A percentile compares a stretch with the other conserved stretches of the same genome.
Evolutionary conservation across 2,797 vertebrate genomes (phyloP).

Genomic region (Acridotheres tristis): DNA sequence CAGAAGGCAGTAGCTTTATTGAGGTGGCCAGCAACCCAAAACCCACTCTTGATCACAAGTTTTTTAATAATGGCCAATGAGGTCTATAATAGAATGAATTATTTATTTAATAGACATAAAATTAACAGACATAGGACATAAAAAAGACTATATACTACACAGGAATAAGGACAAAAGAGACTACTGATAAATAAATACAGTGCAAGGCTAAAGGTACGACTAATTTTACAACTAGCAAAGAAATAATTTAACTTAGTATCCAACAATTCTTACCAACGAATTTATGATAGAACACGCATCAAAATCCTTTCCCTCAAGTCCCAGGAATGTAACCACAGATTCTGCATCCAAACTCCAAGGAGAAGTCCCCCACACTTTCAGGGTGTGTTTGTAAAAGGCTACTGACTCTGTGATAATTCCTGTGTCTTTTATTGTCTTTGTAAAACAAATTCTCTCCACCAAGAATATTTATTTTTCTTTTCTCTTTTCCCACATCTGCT

Average conservation of each 20-base stretch:
- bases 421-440: background rate
- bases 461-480: background rate
- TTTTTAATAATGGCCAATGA: background rate
- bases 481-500: background rate
- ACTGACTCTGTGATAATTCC: background rate
- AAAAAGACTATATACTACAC: background rate
- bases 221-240: background rate
- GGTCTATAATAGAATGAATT: background rate
- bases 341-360: accelerated
- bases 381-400: background rate
- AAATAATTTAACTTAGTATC: background rate
- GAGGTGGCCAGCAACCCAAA: background rate
- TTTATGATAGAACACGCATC: background rate
- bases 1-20: background rate
- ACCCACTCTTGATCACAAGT: too few relatives aligned
- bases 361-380: background rate
- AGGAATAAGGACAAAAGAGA: background rate
- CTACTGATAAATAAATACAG: background rate
- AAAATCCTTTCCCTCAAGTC: background rate
- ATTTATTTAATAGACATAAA: background rate
- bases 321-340: background rate
- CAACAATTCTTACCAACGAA: background rate
- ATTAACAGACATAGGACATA: background rate
- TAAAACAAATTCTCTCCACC: background rate
- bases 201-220: accelerated